A percentile compares a stretch with the other conserved stretches of the same genome.
Evolutionary conservation across 2,888 invertebrate genomes (phyloP).

Genomic region (Melanophora roralis): DNA sequence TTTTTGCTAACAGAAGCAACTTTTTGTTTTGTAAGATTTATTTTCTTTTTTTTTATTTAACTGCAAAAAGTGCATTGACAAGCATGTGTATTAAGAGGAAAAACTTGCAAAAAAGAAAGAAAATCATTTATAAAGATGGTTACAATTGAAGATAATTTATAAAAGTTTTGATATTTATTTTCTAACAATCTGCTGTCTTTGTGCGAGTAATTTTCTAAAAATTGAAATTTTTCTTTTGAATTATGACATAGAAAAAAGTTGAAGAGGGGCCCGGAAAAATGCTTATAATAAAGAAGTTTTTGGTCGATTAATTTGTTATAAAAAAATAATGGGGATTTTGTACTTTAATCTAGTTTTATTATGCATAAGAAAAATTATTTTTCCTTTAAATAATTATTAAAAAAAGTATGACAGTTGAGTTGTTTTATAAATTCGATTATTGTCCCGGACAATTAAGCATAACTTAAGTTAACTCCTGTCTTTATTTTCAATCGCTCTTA

Average conservation of each 20-base stretch:
- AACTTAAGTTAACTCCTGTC: too few relatives aligned
- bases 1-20: constrained; percentile 46
- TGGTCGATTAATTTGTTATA: too few relatives aligned
- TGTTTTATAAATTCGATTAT: too few relatives aligned
- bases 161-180: constrained; percentile 10
- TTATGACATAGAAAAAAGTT: background rate
- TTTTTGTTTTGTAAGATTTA: constrained; percentile 34
- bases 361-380: too few relatives aligned
- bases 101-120: background rate
- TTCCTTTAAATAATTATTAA: too few relatives aligned
- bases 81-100: background rate
- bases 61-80: constrained; percentile 8
- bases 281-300: too few relatives aligned
- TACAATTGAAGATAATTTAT: constrained; percentile 54
- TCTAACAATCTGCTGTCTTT: background rate
- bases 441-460: too few relatives aligned
- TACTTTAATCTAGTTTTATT: too few relatives aligned
- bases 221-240: background rate
- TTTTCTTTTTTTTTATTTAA: background rate
- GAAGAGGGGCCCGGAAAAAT: too few relatives aligned
- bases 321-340: too few relatives aligned
- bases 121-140: constrained; percentile 41
- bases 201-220: constrained; percentile 19
- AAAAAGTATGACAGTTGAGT: too few relatives aligned
- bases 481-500: too few relatives aligned